phyloP scores from a whole-genome alignment of 2,113 vertebrate species.

The Syngnathus scovelli region DNA sequence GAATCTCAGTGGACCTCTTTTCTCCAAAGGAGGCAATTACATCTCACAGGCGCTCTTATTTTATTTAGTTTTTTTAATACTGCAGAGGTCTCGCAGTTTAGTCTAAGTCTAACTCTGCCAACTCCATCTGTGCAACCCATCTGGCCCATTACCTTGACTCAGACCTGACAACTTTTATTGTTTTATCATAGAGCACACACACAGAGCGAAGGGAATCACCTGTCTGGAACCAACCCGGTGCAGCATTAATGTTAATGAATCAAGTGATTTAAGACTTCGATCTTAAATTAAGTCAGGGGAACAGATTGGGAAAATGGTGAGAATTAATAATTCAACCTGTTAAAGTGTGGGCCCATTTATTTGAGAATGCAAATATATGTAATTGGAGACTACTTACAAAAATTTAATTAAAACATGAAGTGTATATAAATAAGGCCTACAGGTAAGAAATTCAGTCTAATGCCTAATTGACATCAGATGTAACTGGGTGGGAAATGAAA shows the following conservation, averaged over 20 bases:
- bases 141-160: slow-evolving; percentile 8
- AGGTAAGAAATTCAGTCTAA: not conserved
- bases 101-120: not conserved
- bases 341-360: slow-evolving; percentile 3
- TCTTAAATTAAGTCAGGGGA: slow-evolving; percentile 12
- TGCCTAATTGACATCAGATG: not conserved
- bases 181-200: not conserved
- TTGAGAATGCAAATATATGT: not conserved
- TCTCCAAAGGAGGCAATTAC: slow-evolving; percentile 44
- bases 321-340: slow-evolving; percentile 16
- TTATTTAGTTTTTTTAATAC: slow-evolving; percentile 36
- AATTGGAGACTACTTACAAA: not conserved
- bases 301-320: slow-evolving; percentile 12
- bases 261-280: slow-evolving; percentile 1
- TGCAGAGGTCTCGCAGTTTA: slow-evolving; percentile 23
- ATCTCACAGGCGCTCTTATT: slow-evolving; percentile 37
- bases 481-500: not conserved
- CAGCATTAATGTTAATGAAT: slow-evolving; percentile 6
- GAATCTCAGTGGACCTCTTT: slow-evolving; percentile 34
- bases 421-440: not conserved
- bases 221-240: slow-evolving; percentile 3
- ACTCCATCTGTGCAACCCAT: slow-evolving; percentile 13
- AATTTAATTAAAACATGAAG: not conserved
- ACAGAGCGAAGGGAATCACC: not conserved
- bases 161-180: slow-evolving; percentile 6